Evolutionary conservation across 2,113 vertebrate genomes (phyloP), one percentile per base, ranked within the genome.

Genomic region (Syrrhaptes paradoxus): DNA sequence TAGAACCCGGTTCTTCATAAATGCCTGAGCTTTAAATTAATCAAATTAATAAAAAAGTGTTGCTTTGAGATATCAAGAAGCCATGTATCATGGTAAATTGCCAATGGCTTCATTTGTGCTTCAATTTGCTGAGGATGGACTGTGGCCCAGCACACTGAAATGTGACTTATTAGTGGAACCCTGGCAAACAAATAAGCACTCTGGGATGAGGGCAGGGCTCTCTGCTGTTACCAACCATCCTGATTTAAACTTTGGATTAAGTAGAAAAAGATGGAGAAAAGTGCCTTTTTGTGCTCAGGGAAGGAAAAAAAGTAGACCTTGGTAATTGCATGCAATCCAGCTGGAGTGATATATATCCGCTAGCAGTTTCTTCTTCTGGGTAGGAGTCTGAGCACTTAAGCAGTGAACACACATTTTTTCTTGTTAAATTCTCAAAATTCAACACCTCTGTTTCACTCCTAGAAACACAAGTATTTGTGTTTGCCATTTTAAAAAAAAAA

Each of bases 401-500:
- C 17, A n/a, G 79, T 57, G 65, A 82, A 89, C 49, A 72, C 29
- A 89, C 22, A 9, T 80, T 94, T 41, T 92, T 96, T 81, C 68
- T 90, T 67, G 36, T 85, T 91, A 93, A 91, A 79, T 91, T 94
- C 84, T 84, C 74, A 87, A 81, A 91, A 92, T 89, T 94, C 68
- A 94, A 45, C 90, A 84, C 90, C 62, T 94, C 41, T 72, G 2
- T 93, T 96, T 94, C 85, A 63, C 78, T 92, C 52, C 72, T 57
- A 61, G 55, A 83, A 89, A 85, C 71, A 59, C 13, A 62, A 84
- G 9, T 89, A 94, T 92, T 95, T 95, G 82, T 89, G 80, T 49
- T 91, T 93, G 28, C 43, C 49, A 80, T 94, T 95, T 41, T n/a
- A n/a, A n/a, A 41, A 78, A 82, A 90, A 92, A 90, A 24, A 34